Percentiles rank a stretch among this genome's conserved stretches.
These are phyloP conservation scores for Chrysemys picta DNA, from an alignment of 2,113 vertebrate genomes.

Conservation along the genomic window DNA sequence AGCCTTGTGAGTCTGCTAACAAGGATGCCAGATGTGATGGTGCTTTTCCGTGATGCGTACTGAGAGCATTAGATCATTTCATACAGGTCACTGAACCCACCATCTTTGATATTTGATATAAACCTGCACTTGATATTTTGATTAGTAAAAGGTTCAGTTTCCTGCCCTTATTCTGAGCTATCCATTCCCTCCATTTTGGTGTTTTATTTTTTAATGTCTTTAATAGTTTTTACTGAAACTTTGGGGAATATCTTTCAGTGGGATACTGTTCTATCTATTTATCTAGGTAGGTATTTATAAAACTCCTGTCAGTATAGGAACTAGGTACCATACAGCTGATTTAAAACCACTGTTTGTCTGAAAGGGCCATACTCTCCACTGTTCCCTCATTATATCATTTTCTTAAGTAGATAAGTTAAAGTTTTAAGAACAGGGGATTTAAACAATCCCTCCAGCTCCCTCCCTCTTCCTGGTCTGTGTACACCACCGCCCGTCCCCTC, in stretches of 20 bases:
- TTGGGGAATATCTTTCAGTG: neutral
- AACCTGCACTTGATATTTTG: neutral
- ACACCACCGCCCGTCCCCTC: neutral
- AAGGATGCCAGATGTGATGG: neutral
- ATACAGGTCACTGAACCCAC: fast-evolving
- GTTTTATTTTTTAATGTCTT: neutral
- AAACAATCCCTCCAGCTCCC: neutral
- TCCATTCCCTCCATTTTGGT: neutral
- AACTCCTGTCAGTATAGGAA: neutral
- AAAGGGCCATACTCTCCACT: neutral
- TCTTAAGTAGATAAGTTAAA: neutral
- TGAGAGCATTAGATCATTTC: fast-evolving
- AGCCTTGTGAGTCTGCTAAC: neutral
- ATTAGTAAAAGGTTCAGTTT: neutral
- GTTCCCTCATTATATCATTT: neutral
- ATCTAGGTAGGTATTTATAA: neutral
- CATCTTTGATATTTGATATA: neutral
- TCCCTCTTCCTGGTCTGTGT: neutral
- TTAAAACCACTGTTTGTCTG: neutral
- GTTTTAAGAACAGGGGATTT: neutral
- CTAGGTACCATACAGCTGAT: neutral
- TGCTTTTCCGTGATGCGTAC: neutral
- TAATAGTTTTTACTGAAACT: neutral
- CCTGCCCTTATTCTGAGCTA: neutral
- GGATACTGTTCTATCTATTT: neutral